A percentile compares a stretch with the other conserved stretches of the same genome.
Conservation (phyloP, 2,797 vertebrate species). For the Lophius americanus region DNA sequence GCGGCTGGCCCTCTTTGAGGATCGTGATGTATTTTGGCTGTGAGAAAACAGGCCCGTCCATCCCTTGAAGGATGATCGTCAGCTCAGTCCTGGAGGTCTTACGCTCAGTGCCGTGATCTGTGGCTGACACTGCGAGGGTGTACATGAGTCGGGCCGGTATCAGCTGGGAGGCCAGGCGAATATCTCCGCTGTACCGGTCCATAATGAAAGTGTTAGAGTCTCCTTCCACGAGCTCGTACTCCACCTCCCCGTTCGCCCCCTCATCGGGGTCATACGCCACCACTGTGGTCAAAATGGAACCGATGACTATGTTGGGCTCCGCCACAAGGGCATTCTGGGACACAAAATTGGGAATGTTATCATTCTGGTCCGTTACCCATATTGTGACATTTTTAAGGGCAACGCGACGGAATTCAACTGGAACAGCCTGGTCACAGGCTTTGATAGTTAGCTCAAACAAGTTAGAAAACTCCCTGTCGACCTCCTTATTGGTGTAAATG, state of each 20-base stretch:
- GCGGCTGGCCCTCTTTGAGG: slow-evolving; percentile 94
- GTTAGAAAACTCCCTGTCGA: slow-evolving; percentile 95
- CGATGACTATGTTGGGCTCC: slow-evolving; percentile 90
- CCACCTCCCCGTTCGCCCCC: slow-evolving; percentile 94
- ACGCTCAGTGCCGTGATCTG: slow-evolving; percentile 90
- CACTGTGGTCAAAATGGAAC: slow-evolving; percentile 93
- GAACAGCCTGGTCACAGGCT: slow-evolving; percentile 93
- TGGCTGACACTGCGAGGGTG: slow-evolving; percentile 92
- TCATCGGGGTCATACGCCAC: slow-evolving; percentile 94
- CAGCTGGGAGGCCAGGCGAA: slow-evolving; percentile 90
- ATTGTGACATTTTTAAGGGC: slow-evolving; percentile 97
- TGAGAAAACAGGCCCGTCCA: slow-evolving; percentile 93
- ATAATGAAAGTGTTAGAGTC: slow-evolving; percentile 94
- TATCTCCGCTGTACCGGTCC: slow-evolving; percentile 95
- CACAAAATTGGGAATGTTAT: slow-evolving; percentile 91
- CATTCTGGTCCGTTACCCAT: slow-evolving; percentile 94
- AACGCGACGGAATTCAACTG: slow-evolving; percentile 88
- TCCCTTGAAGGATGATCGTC: slow-evolving; percentile 91
- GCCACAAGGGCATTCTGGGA: slow-evolving; percentile 94
- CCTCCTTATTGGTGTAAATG: slow-evolving; percentile 88
- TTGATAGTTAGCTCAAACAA: slow-evolving; percentile 95
- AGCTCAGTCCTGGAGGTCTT: slow-evolving; percentile 91
- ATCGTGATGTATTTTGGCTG: slow-evolving; percentile 97
- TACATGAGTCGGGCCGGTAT: slow-evolving; percentile 90
- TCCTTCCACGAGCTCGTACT: slow-evolving; percentile 93